Conservation (phyloP, 2,888 invertebrate genomes). For the Anaspis maculata region DNA sequence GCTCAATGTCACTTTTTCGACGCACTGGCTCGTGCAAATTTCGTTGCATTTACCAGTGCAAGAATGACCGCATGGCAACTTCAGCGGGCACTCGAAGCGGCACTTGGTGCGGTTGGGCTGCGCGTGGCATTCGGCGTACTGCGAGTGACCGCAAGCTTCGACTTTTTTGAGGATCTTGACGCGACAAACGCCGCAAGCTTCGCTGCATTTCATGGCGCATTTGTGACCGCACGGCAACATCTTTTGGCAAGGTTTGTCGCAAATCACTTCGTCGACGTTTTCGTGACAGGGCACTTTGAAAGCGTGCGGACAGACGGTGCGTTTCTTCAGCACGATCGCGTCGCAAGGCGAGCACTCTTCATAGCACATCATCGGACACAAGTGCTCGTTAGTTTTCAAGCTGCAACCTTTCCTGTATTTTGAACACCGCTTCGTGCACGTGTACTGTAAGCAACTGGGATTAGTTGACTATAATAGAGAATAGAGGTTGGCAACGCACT, state of each 20-base stretch:
- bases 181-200: constrained; percentile 46
- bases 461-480: too few relatives aligned
- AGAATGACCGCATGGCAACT: constrained; percentile 45
- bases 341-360: constrained; percentile 47
- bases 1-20: constrained; percentile 11
- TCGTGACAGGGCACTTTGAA: constrained; percentile 38
- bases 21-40: constrained; percentile 38
- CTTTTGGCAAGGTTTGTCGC: constrained; percentile 45
- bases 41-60: constrained; percentile 42
- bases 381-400: constrained; percentile 16
- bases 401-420: constrained; percentile 43
- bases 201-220: constrained; percentile 45
- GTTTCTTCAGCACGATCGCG: constrained; percentile 41
- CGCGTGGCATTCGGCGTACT: too few relatives aligned
- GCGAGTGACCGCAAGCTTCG: neutral
- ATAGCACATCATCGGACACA: constrained; percentile 39
- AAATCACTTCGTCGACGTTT: constrained; percentile 39
- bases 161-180: too few relatives aligned
- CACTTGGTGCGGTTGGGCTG: too few relatives aligned
- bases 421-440: constrained; percentile 44
- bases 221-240: constrained; percentile 45
- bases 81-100: constrained; percentile 46
- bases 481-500: too few relatives aligned
- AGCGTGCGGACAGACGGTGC: constrained; percentile 45
- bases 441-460: constrained; percentile 41